Evolutionary conservation across 1,140 invertebrate species (phyloP).

Genomic region (Drosophila baimaii): DNA sequence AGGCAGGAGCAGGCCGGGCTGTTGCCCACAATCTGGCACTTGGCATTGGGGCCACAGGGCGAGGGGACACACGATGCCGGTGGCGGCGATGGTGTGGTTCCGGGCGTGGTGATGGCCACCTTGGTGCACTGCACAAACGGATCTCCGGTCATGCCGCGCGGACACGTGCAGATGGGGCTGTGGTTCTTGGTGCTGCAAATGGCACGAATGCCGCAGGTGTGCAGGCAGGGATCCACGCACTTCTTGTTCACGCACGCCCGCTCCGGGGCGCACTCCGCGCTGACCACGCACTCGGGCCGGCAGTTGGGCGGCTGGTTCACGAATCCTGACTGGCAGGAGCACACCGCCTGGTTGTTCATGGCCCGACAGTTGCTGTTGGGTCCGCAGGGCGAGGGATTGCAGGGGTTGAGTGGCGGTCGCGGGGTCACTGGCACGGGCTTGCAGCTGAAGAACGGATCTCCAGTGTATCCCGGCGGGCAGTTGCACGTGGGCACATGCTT

Average conservation of each 20-base stretch:
- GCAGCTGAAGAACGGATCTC: constrained; percentile 92
- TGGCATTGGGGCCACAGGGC: constrained; percentile 92
- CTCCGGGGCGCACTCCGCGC: constrained; percentile 88
- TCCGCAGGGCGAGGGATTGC: constrained; percentile 88
- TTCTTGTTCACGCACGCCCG: constrained; percentile 89
- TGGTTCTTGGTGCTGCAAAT: constrained; percentile 87
- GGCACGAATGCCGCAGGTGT: constrained; percentile 87
- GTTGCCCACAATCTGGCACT: constrained; percentile 89
- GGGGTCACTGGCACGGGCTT: constrained; percentile 86
- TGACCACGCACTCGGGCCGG: constrained; percentile 88
- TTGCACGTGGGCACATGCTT: constrained; percentile 91
- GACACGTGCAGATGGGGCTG: constrained; percentile 87
- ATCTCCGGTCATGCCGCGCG: constrained; percentile 87
- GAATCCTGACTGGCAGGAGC: constrained; percentile 89
- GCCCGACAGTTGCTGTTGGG: constrained; percentile 90
- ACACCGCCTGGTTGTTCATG: constrained; percentile 87
- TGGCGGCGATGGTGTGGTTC: constrained; percentile 84
- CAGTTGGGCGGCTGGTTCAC: constrained; percentile 92
- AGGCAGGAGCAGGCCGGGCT: constrained; percentile 91
- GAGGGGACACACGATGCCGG: constrained; percentile 90
- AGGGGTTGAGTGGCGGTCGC: constrained; percentile 84
- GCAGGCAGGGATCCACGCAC: constrained; percentile 90
- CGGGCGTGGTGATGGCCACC: constrained; percentile 60
- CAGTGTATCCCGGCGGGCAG: constrained; percentile 89
- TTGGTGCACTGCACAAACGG: constrained; percentile 86